A percentile compares a stretch with the other conserved stretches of the same genome.
phyloP scores from a whole-genome alignment of 2,113 vertebrate genomes.

The Mustela nigripes region DNA sequence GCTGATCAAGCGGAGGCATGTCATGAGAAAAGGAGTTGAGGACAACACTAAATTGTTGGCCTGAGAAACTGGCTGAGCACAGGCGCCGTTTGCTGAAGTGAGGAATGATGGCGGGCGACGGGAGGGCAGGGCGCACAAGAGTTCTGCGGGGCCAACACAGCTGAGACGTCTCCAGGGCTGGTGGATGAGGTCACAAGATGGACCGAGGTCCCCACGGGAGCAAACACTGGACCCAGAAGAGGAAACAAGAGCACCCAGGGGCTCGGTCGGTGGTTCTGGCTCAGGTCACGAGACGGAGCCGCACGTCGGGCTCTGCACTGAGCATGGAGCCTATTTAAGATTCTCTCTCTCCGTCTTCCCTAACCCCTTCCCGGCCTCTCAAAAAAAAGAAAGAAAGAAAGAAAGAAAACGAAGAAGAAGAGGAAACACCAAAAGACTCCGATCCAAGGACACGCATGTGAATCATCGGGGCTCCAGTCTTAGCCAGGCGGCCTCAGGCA shows the following conservation, averaged over 20 bases:
- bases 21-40: background rate
- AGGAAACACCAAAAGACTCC: background rate
- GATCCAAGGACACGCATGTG: background rate
- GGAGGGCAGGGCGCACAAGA: background rate
- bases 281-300: background rate
- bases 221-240: too few relatives aligned
- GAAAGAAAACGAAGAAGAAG: too few relatives aligned
- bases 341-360: background rate
- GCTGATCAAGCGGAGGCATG: background rate
- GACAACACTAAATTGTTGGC: background rate
- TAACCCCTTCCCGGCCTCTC: background rate
- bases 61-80: background rate
- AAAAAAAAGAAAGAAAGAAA: background rate
- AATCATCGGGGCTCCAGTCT: background rate
- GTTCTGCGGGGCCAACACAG: background rate
- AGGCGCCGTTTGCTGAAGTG: fast-evolving
- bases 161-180: background rate
- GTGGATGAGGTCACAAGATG: background rate
- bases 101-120: background rate
- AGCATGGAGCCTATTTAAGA: background rate
- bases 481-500: too few relatives aligned
- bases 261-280: background rate
- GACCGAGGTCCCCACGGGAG: background rate
- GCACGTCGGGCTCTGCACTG: too few relatives aligned
- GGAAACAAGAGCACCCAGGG: background rate